Percentiles rank a stretch among this genome's conserved stretches.
These are phyloP conservation scores for Oegoconia quadripuncta DNA, from an alignment of 2,888 invertebrate genomes.

Conservation along the genomic window DNA sequence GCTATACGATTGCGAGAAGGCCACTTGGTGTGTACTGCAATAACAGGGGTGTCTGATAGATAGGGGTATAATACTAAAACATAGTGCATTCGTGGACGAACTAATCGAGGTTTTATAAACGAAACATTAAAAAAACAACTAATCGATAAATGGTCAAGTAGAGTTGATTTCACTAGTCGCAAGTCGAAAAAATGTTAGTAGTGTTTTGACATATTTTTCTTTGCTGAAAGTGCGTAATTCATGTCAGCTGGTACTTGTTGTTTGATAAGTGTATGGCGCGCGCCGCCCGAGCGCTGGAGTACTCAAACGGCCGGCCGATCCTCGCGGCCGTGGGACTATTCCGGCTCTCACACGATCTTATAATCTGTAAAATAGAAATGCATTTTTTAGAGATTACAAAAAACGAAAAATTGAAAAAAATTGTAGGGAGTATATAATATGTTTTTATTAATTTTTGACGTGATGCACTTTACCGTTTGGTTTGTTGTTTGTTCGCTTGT, in stretches of 20 bases:
- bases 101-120: constrained; percentile 62
- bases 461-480: constrained; percentile 71
- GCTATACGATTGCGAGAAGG: constrained; percentile 60
- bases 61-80: constrained; percentile 70
- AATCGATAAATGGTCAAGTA: constrained; percentile 76
- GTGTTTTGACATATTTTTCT: constrained; percentile 81
- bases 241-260: constrained; percentile 75
- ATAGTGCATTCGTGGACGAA: constrained; percentile 73
- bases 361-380: constrained; percentile 70
- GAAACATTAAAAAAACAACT: constrained; percentile 54
- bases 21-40: constrained; percentile 36
- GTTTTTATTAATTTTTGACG: constrained; percentile 62
- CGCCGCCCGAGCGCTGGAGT: constrained; percentile 51
- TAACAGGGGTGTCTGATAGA: constrained; percentile 55
- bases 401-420: constrained; percentile 44
- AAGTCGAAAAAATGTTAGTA: constrained; percentile 77
- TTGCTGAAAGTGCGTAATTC: constrained; percentile 81
- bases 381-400: constrained; percentile 59
- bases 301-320: constrained; percentile 49
- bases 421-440: constrained; percentile 60
- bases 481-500: constrained; percentile 70
- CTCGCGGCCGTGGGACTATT: constrained; percentile 59
- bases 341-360: constrained; percentile 46
- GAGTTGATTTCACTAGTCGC: constrained; percentile 80
- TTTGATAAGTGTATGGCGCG: constrained; percentile 47